These are phyloP conservation scores for Drosophila neutralis DNA, from an alignment of 2,888 invertebrate genomes.

Conservation along the genomic window DNA sequence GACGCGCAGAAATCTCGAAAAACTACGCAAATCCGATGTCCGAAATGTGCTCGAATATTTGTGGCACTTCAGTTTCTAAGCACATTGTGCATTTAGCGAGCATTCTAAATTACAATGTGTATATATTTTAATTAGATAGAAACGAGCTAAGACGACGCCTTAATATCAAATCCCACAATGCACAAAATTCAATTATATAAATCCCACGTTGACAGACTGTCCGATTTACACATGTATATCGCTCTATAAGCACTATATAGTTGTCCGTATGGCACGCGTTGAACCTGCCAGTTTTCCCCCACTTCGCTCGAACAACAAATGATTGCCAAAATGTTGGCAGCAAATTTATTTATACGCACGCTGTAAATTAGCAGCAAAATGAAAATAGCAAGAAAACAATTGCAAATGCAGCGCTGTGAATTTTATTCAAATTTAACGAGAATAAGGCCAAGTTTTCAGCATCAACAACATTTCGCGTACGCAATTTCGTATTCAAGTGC, in stretches of 20 bases:
- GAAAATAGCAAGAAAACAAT: slow-evolving; percentile 27
- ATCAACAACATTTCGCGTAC: slow-evolving; percentile 45
- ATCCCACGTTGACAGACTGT: slow-evolving; percentile 65
- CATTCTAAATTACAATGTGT: slow-evolving; percentile 36
- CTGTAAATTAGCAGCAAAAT: slow-evolving; percentile 69
- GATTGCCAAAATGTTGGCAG: slow-evolving; percentile 64
- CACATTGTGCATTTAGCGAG: slow-evolving; percentile 30
- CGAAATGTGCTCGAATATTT: slow-evolving; percentile 44
- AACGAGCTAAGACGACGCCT: slow-evolving; percentile 22
- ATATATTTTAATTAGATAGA: slow-evolving; percentile 68
- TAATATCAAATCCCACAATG: slow-evolving; percentile 23
- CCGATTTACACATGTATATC: slow-evolving; percentile 40
- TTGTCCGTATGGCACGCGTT: slow-evolving; percentile 65
- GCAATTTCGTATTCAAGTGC: slow-evolving; percentile 56
- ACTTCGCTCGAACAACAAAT: slow-evolving; percentile 5
- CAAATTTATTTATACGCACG: slow-evolving; percentile 73
- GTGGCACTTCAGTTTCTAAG: slow-evolving; percentile 61
- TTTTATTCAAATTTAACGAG: slow-evolving; percentile 38
- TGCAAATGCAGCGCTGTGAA: slow-evolving; percentile 32
- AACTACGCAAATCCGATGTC: slow-evolving; percentile 59
- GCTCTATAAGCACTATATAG: background rate
- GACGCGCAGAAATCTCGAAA: slow-evolving; percentile 33
- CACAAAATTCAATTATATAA: slow-evolving; percentile 64
- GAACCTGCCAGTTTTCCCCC: slow-evolving; percentile 59
- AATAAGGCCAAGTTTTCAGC: slow-evolving; percentile 70